Evolutionary conservation across 2,888 invertebrate species (phyloP), one percentile per base, ranked within the genome.

Genomic region (Nemoura dubitans): DNA sequence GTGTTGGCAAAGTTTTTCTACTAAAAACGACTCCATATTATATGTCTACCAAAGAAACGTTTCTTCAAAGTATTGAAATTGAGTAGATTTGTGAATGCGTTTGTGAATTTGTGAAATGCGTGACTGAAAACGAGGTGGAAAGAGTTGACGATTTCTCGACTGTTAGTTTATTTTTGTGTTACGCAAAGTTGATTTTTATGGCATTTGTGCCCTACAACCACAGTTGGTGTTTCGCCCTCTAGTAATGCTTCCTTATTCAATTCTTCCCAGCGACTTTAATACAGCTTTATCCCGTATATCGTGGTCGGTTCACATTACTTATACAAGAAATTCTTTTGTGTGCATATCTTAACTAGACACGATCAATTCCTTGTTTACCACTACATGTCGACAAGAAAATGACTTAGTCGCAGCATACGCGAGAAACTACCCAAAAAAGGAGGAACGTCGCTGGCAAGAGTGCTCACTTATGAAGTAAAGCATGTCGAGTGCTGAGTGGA

Each of bases 391-490:
- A 21, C 59, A 59, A 59, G 59, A 59, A 59, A 59, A 59, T 59
- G 59, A 59, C 59, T 59, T 59, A 59, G 59, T 59, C 1, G 59
- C 21, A 21, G 2, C 59, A 59, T 29, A 7, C 30, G 30, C 27
- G 81, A 30, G 30, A 81, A 81, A 81, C 29, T 81, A 81, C 28
- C 28, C n/a, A 81, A 81, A 81, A 81, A 81, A 7, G 59, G 59
- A 14, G 21, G 21, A 59, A 59, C 59, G 59, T 81, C 81, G 81
- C 27, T 81, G 81, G 30, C 28, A 81, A 81, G 80, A 81, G 81
- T 30, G 81, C n/a, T 83, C 84, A 28, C 59, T 84, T 84, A 84
- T 28, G 16, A 84, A 84, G 84, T 84, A 43, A 84, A 84, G 76
- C 84, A 76, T 84, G 59, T 59, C 7, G 76, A 76, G 59, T 83